These are phyloP conservation scores for Maniola hyperantus DNA, from an alignment of 2,888 invertebrate genomes.

Conservation along the genomic window DNA sequence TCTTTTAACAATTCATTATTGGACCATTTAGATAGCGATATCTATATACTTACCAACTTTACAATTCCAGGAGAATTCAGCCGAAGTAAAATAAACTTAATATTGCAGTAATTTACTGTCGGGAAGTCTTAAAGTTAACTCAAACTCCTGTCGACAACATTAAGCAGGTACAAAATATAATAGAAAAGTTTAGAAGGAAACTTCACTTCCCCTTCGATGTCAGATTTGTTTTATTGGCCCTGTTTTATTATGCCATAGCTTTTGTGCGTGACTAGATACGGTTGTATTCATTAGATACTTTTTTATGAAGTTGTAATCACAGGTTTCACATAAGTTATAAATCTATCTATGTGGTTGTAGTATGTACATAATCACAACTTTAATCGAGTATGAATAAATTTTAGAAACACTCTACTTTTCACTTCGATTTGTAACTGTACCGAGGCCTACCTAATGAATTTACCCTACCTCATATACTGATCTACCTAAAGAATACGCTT, in stretches of 20 bases:
- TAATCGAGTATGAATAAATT: too few species aligned
- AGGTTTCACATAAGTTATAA: background rate
- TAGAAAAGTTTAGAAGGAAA: conserved; percentile 32
- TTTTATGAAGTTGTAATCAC: background rate
- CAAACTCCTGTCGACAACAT: conserved; percentile 30
- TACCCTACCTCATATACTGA: too few species aligned
- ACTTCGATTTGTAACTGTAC: too few species aligned
- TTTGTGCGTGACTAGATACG: background rate
- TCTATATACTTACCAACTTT: conserved; percentile 11
- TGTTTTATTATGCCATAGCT: conserved; percentile 14
- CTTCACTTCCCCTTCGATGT: conserved; percentile 21
- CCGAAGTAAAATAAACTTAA: conserved; percentile 21
- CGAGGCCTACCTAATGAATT: too few species aligned
- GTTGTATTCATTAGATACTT: background rate
- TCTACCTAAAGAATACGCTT: too few species aligned
- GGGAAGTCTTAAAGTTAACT: conserved; percentile 23
- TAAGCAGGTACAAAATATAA: conserved; percentile 37
- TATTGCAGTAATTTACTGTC: conserved; percentile 28
- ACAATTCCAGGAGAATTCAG: conserved; percentile 12
- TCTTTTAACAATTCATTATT: background rate
- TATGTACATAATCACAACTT: too few species aligned
- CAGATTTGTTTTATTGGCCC: conserved; percentile 22
- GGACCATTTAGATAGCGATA: conserved; percentile 16
- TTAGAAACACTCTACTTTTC: too few species aligned
- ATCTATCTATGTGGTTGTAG: too few species aligned